Percentiles rank a stretch among this genome's conserved stretches.
These are phyloP conservation scores for Dipus sagitta DNA, from an alignment of 2,797 vertebrate genomes.

Conservation along the genomic window DNA sequence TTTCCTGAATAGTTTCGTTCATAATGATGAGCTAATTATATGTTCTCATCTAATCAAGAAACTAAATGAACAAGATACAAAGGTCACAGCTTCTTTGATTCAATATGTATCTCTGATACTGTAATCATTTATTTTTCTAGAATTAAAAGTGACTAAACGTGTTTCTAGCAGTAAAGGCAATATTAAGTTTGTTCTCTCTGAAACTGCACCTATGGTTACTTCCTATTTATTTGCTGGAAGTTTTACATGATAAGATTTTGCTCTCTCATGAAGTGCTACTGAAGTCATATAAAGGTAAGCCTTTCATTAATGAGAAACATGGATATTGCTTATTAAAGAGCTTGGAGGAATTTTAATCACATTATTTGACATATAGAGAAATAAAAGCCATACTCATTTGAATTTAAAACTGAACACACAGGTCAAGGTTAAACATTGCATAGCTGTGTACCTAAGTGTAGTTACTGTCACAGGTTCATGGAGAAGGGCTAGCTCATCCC, in stretches of 20 bases:
- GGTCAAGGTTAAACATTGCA: neutral
- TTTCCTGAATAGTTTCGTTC: constrained; percentile 65
- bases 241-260: neutral
- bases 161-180: neutral
- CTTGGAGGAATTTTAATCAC: constrained; percentile 29
- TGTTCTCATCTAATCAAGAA: constrained; percentile 68
- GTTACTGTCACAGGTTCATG: too few relatives aligned
- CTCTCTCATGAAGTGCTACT: neutral
- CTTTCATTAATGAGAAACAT: constrained; percentile 56
- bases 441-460: too few relatives aligned
- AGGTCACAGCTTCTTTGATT: constrained; percentile 50
- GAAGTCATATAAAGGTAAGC: neutral
- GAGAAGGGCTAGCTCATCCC: neutral
- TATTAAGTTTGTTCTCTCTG: constrained; percentile 47
- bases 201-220: neutral
- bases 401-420: constrained; percentile 32
- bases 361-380: constrained; percentile 54
- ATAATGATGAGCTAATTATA: constrained; percentile 67
- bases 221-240: constrained; percentile 4
- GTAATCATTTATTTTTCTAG: constrained; percentile 56
- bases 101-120: constrained; percentile 58
- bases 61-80: constrained; percentile 61
- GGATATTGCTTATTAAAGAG: constrained; percentile 36
- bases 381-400: constrained; percentile 34
- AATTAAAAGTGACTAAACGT: constrained; percentile 33